Conservation (phyloP, 2,113 vertebrate species). For the Bagarius yarrelli region DNA sequence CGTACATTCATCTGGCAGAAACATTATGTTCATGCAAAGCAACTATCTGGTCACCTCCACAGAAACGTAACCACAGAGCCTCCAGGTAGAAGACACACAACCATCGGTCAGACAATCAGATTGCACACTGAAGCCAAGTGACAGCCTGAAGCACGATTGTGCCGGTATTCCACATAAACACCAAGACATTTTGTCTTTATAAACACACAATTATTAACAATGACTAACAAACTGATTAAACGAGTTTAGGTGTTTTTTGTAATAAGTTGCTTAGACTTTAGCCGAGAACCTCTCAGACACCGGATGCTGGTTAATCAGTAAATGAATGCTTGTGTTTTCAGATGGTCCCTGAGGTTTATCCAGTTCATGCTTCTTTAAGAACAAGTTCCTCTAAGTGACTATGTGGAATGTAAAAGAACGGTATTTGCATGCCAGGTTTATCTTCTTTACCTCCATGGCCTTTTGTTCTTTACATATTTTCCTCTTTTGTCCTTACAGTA, state of each 20-base stretch:
- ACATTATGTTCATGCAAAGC: neutral
- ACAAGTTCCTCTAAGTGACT: neutral
- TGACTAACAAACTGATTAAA: neutral
- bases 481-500: neutral
- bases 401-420: conserved; percentile 21
- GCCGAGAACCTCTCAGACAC: neutral
- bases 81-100: neutral
- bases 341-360: neutral
- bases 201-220: neutral
- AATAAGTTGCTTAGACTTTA: neutral
- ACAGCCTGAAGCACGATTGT: neutral
- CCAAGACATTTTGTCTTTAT: neutral
- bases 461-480: neutral
- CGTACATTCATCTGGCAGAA: neutral
- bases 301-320: neutral
- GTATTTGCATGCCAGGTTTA: neutral
- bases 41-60: neutral
- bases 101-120: neutral
- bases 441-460: neutral
- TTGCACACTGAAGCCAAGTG: neutral
- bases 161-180: neutral
- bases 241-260: no score
- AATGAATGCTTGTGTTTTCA: neutral
- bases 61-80: neutral
- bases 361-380: neutral